Conservation (phyloP, 2,888 invertebrate genomes). For the Stenurella melanura region DNA sequence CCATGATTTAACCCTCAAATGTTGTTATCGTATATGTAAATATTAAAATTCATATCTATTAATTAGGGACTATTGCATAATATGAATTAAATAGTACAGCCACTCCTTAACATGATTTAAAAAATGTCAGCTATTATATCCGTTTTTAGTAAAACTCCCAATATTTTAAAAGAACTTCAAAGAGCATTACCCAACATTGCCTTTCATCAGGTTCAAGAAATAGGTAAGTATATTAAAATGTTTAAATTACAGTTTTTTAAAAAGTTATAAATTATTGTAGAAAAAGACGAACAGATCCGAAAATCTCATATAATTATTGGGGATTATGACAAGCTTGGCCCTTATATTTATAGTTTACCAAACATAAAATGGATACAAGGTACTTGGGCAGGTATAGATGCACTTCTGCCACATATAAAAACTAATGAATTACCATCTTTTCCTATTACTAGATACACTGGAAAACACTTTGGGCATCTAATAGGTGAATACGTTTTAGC, state of each 20-base stretch:
- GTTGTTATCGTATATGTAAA: no score
- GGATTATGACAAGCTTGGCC: conserved; percentile 71
- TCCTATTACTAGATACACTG: conserved; percentile 72
- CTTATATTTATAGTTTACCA: conserved; percentile 68
- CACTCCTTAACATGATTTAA: background rate
- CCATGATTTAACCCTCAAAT: no score
- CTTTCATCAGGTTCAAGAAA: conserved; percentile 48
- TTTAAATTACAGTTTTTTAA: background rate
- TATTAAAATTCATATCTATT: no score
- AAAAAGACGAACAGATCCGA: conserved; percentile 58
- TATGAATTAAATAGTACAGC: no score
- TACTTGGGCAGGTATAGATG: conserved; percentile 74
- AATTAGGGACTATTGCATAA: no score
- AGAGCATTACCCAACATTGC: conserved; percentile 41
- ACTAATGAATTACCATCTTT: conserved; percentile 61
- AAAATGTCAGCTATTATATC: conserved; percentile 47
- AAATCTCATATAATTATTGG: conserved; percentile 71
- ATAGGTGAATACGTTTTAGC: conserved; percentile 75
- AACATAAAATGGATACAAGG: conserved; percentile 73
- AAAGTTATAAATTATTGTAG: conserved; percentile 37
- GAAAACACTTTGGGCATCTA: conserved; percentile 71
- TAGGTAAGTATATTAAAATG: conserved; percentile 42
- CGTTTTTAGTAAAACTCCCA: conserved; percentile 45
- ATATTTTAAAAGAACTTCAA: conserved; percentile 46
- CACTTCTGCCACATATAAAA: conserved; percentile 61